Evolutionary conservation across 2,797 vertebrate genomes (phyloP), one percentile per base, ranked within the genome.

Genomic region (Aythya fuligula): DNA sequence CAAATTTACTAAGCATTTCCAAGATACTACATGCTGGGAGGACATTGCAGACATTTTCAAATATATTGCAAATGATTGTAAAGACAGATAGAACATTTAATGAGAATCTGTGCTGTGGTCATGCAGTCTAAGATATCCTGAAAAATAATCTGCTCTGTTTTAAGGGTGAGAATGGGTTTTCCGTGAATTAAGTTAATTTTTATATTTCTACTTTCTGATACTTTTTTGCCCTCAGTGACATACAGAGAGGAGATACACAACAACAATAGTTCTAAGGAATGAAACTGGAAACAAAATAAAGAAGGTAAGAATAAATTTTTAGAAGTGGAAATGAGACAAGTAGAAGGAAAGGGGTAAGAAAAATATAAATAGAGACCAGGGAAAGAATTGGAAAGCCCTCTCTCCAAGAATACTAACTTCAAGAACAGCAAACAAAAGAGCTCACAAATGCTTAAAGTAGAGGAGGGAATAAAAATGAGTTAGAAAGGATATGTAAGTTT

Each of bases 81-180:
- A 82, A 90, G 47, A 60, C n/a, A 90, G 2, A 19, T 39, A 66
- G 32, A 67, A 85, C 12, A 56, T 30, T 82, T 36, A 80, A 51
- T 39, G 12, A 78, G 24, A 93, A 71, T 2, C n/a, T 71, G n/a
- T 13, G 60, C 21, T 38, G 41, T 47, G 41, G n/a, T 53, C 57
- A 75, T 14, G 7, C 25, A 73, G 18, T 70, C 51, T 47, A 54
- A 70, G 1, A 19, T 66, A 87, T 8, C 34, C 60, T 43, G 45
- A 67, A 95, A 94, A 95, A n/a, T 18, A 86, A 78, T 57, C 34
- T 61, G 20, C 69, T 45, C 13, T 18, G 36, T 57, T 93, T 89
- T 71, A 80, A 90, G 76, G 39, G 24, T 70, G 27, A 53, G 34
- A 96, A 69, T 3, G 69, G 24, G 13, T 20, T 70, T 72, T 86